Evolutionary conservation across 2,888 invertebrate genomes (phyloP).

Genomic region (Timema podura): DNA sequence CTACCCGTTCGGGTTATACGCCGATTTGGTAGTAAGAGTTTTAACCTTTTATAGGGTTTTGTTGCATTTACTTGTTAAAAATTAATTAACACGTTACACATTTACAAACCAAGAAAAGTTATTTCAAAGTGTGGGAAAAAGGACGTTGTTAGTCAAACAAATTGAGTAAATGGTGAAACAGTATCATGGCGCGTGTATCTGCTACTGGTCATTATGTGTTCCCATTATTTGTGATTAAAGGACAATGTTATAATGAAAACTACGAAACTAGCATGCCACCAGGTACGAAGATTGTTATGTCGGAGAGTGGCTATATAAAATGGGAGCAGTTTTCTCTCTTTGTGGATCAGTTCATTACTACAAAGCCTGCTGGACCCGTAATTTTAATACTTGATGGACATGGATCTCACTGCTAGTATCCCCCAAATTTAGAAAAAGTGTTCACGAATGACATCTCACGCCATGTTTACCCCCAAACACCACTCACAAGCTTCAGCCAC

Average conservation of each 20-base stretch:
- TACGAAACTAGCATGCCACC: conserved; percentile 10
- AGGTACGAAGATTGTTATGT: conserved; percentile 5
- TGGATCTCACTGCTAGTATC: neutral
- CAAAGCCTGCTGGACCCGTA: conserved; percentile 8
- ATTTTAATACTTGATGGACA: conserved; percentile 5
- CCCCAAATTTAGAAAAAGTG: neutral
- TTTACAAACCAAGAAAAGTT: conserved; percentile 5
- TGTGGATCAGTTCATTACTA: conserved; percentile 2
- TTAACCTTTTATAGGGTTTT: too few relatives aligned
- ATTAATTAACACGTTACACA: too few relatives aligned
- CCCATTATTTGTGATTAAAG: conserved; percentile 8
- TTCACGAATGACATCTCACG: neutral
- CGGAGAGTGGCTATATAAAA: conserved; percentile 6
- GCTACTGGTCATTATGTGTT: neutral
- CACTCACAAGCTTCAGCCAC: conserved; percentile 8
- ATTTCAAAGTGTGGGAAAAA: conserved; percentile 5
- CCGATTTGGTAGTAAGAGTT: too few relatives aligned
- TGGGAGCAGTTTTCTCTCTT: conserved; percentile 9
- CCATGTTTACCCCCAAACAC: conserved; percentile 1
- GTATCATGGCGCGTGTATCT: conserved; percentile 8
- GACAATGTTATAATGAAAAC: neutral
- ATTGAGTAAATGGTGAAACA: conserved; percentile 4
- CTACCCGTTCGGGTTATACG: too few relatives aligned
- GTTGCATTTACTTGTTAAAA: too few relatives aligned
- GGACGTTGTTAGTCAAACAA: conserved; percentile 10